These are phyloP conservation scores for Akabosia matsudoensis DNA, from an alignment of 1,140 invertebrate species.

Conservation along the genomic window DNA sequence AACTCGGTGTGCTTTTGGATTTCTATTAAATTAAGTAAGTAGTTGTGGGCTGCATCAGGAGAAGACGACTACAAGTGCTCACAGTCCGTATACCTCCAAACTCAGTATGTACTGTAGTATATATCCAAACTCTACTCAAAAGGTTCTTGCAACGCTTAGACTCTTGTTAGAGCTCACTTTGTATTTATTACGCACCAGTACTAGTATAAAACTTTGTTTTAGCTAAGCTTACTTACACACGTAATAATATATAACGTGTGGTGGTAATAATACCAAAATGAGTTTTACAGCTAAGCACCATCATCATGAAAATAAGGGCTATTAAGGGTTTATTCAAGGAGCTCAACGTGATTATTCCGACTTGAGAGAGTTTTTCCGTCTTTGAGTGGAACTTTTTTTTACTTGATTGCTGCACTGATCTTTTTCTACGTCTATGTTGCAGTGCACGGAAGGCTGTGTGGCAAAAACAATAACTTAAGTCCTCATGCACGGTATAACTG, in stretches of 20 bases:
- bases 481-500: too few species aligned
- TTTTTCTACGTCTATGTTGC: too few species aligned
- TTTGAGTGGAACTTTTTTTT: background rate
- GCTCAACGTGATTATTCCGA: background rate
- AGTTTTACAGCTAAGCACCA: slow-evolving; percentile 9
- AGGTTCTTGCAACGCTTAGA: background rate
- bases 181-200: background rate
- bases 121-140: too few species aligned
- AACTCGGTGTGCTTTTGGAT: slow-evolving; percentile 7
- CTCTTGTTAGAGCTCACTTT: background rate
- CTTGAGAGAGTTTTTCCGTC: background rate
- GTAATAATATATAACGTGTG: background rate
- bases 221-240: background rate
- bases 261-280: background rate
- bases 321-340: slow-evolving; percentile 14
- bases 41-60: background rate
- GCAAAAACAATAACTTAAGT: too few species aligned
- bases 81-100: too few species aligned
- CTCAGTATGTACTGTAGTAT: too few species aligned
- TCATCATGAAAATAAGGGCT: slow-evolving; percentile 13
- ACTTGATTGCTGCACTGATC: too few species aligned
- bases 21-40: slow-evolving; percentile 15
- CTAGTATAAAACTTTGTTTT: background rate
- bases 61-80: background rate
- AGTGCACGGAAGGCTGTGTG: too few species aligned